Percentiles rank a stretch among this genome's conserved stretches.
These are phyloP conservation scores for Ophonus ardosiacus DNA, from an alignment of 2,888 invertebrate genomes.

Conservation along the genomic window DNA sequence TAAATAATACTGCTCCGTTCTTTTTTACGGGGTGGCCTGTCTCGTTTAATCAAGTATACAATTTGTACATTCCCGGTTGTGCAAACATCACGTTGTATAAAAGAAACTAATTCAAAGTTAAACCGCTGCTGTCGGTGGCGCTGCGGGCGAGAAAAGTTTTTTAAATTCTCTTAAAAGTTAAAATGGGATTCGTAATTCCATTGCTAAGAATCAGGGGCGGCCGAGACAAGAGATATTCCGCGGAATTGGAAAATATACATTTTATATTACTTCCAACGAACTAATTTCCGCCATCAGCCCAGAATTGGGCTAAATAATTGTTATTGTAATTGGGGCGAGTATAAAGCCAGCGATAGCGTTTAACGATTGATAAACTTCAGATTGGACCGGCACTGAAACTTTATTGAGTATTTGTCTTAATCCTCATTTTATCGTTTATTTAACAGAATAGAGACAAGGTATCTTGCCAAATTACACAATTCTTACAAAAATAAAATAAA, in stretches of 20 bases:
- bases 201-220: slow-evolving; percentile 49
- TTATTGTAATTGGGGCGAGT: slow-evolving; percentile 22
- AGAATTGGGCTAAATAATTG: slow-evolving; percentile 35
- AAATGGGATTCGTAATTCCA: slow-evolving; percentile 61
- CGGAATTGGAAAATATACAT: slow-evolving; percentile 42
- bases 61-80: slow-evolving; percentile 52
- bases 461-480: neutral
- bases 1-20: neutral
- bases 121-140: slow-evolving; percentile 40
- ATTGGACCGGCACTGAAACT: neutral
- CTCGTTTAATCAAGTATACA: slow-evolving; percentile 45
- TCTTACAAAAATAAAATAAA: neutral
- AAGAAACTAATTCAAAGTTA: slow-evolving; percentile 61
- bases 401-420: slow-evolving; percentile 16
- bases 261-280: slow-evolving; percentile 37
- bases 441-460: neutral
- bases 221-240: slow-evolving; percentile 32
- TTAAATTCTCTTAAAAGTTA: slow-evolving; percentile 62
- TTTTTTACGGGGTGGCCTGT: slow-evolving; percentile 27
- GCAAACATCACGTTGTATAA: slow-evolving; percentile 55
- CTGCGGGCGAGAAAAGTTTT: slow-evolving; percentile 54
- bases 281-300: slow-evolving; percentile 14
- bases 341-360: slow-evolving; percentile 21
- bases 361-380: slow-evolving; percentile 39
- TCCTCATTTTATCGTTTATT: neutral